phyloP scores from a whole-genome alignment of 2,888 invertebrate species.

The Diogma glabrata region DNA sequence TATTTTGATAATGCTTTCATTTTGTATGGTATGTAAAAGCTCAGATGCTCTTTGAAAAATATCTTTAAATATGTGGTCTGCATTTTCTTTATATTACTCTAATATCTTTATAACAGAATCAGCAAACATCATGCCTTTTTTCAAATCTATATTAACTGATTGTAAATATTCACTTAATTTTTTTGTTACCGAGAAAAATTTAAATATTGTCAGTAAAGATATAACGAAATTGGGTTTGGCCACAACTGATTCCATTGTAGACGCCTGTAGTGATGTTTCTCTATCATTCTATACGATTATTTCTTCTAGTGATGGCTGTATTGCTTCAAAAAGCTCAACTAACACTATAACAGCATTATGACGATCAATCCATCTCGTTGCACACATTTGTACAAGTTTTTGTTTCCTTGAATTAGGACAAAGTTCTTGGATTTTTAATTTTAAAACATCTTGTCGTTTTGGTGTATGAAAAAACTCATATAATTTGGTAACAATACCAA shows the following conservation, averaged over 20 bases:
- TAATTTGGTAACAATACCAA: neutral
- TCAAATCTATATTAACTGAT: neutral
- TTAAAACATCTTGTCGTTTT: neutral
- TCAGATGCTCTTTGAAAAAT: neutral
- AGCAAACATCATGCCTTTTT: neutral
- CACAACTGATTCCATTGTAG: neutral
- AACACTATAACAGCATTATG: neutral
- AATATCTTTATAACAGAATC: neutral
- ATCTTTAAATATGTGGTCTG: neutral
- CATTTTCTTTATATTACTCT: neutral
- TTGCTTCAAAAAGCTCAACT: neutral
- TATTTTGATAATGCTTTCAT: neutral
- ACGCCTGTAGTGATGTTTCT: neutral
- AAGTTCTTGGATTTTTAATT: neutral
- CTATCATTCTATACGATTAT: neutral
- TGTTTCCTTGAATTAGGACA: slow-evolving; percentile 1
- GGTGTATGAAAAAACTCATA: slow-evolving; percentile 4
- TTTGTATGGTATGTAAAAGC: neutral
- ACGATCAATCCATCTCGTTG: neutral
- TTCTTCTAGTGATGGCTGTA: neutral
- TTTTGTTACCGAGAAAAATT: neutral
- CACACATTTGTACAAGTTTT: neutral
- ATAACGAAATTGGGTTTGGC: neutral
- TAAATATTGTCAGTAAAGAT: neutral
- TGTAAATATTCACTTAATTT: neutral